Base-by-base conservation (phyloP, 2,113 vertebrate species). In the Hydrochoerus hydrochaeris region DNA sequence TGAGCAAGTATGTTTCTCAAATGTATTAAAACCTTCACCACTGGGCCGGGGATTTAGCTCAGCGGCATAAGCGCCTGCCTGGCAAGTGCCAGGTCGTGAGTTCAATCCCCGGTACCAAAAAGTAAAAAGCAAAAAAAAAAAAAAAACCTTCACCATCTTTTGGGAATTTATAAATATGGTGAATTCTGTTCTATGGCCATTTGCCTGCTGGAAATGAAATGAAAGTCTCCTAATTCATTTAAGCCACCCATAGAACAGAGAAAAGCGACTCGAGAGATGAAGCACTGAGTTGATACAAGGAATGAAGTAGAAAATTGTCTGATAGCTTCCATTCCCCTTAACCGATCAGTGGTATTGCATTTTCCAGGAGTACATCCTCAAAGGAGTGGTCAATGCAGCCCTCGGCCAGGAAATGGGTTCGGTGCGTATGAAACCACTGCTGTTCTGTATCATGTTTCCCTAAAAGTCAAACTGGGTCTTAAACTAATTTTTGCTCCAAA, bases 321-420 rank as follows among this genome's bases (percentile, higher is more conserved):
- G 9, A 7, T 44, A 52, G 46, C 3, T 89, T 20, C 5, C 9
- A 1, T 60, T 83, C 62, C 60, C 88, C 38, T 71, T 63, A 54
- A 85, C 60, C 91, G 83, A 73, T 85, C 54, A 58, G 7, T 77
- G 3, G 92, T 81, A 49, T 84, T 95, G 16, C n/a, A 2, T 71
- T 90, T 92, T 88, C 17, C 91, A 99, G 99, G 99, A 99, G 90
- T 99, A 99, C 75, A 99, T 99, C 92, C 99, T 99, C 94, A 99
- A 99, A 97, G 99, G 99, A 84, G 99, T 99, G 82, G 99, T 99
- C 83, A 99, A 99, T 96, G 99, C 99, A 52, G 99, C 99, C 9
- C 96, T 99, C 46, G 99, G 99, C 95, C 99, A 99, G 98, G 99
- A 99, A 98, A 98, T 99, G 87, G 99, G 99, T 96, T 99, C 99